These are phyloP conservation scores for Drosophila emarginata DNA, from an alignment of 2,888 invertebrate species.

Conservation along the genomic window DNA sequence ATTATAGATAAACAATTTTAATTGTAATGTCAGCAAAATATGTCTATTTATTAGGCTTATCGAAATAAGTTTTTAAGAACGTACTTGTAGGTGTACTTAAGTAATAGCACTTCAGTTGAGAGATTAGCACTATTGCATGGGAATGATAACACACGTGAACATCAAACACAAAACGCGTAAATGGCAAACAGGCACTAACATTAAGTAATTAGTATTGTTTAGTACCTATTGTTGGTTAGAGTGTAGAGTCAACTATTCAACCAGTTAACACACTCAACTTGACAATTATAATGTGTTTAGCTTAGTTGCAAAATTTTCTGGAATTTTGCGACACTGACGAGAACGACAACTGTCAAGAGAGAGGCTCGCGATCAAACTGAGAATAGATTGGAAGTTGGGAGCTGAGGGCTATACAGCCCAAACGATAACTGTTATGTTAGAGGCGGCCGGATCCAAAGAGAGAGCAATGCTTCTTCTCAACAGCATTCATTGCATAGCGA, in stretches of 20 bases:
- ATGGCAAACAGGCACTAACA: slow-evolving; percentile 18
- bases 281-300: not conserved
- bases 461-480: not conserved
- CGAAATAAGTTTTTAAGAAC: slow-evolving; percentile 5
- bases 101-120: slow-evolving; percentile 26
- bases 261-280: not conserved
- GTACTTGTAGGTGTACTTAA: slow-evolving; percentile 9
- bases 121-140: slow-evolving; percentile 32
- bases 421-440: not conserved
- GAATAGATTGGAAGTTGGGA: slow-evolving; percentile 1
- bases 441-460: not conserved
- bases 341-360: slow-evolving; percentile 32
- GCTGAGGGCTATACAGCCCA: not conserved
- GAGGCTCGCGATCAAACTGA: slow-evolving; percentile 52
- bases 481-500: slow-evolving; percentile 2
- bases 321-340: not conserved
- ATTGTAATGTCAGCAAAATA: not conserved
- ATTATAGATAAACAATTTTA: not conserved
- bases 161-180: slow-evolving; percentile 5
- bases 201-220: slow-evolving; percentile 32
- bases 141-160: slow-evolving; percentile 29
- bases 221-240: not conserved
- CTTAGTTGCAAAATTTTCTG: no score
- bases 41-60: slow-evolving; percentile 5
- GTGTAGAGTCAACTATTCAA: not conserved